Percentiles rank a stretch among this genome's conserved stretches.
phyloP scores from a whole-genome alignment of 2,888 invertebrate species.

The Caenorhabditis drosophilae region DNA sequence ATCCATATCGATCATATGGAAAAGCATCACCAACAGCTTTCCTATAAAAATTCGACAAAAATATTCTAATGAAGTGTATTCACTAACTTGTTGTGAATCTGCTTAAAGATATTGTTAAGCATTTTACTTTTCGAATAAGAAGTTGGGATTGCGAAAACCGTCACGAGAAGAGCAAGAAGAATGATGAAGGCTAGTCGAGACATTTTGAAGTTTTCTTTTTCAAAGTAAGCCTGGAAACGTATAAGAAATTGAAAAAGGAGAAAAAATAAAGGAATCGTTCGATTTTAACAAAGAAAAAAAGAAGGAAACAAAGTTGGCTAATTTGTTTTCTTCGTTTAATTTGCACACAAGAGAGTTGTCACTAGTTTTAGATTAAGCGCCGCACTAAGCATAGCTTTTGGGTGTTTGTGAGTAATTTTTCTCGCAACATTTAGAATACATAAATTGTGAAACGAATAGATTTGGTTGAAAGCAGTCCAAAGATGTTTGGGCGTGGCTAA shows the following conservation, averaged over 20 bases:
- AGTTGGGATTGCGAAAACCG: conserved; percentile 42
- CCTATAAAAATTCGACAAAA: conserved; percentile 15
- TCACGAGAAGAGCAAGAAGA: conserved; percentile 23
- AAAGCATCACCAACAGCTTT: conserved; percentile 33
- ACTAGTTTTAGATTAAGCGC: too few relatives aligned
- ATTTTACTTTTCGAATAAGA: conserved; percentile 39
- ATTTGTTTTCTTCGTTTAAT: too few relatives aligned
- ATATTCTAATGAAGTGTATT: neutral
- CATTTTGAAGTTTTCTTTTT: conserved; percentile 12
- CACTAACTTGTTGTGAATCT: conserved; percentile 50
- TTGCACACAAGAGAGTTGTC: too few relatives aligned
- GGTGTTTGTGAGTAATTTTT: too few relatives aligned
- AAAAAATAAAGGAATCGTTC: neutral
- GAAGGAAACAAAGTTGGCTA: too few relatives aligned
- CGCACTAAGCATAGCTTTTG: too few relatives aligned
- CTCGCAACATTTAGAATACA: too few relatives aligned
- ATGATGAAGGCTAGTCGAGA: conserved; percentile 32
- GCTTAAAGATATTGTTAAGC: conserved; percentile 44
- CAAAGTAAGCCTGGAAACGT: neutral
- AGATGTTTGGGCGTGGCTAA: too few relatives aligned
- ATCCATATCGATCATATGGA: conserved; percentile 37
- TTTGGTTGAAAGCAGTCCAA: too few relatives aligned
- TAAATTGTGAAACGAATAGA: too few relatives aligned
- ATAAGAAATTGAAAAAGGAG: neutral
- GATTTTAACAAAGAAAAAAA: too few relatives aligned